Evolutionary conservation across 2,113 vertebrate species (phyloP).

Genomic region (Chelonoidis abingdonii): DNA sequence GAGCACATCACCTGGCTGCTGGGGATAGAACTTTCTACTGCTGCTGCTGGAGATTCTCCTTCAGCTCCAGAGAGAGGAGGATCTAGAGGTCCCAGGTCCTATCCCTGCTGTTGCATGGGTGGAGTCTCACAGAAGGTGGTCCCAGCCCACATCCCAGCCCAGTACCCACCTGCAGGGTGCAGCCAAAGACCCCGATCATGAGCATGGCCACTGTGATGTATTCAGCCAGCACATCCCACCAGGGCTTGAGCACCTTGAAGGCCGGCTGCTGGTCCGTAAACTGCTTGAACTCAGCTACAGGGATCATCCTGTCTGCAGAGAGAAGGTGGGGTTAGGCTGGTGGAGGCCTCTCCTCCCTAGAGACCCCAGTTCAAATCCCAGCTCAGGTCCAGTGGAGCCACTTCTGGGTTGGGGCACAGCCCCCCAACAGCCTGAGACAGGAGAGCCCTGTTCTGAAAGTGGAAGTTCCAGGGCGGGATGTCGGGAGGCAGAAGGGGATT

Average conservation of each 20-base stretch:
- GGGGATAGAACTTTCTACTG: not conserved
- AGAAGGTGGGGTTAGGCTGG: not conserved
- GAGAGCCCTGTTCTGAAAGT: not conserved
- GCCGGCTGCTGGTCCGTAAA: constrained; percentile 85
- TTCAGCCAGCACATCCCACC: constrained; percentile 94
- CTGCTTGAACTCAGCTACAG: constrained; percentile 88
- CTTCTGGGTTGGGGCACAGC: not conserved
- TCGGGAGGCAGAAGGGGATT: not conserved
- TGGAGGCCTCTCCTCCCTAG: not conserved
- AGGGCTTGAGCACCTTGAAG: constrained; percentile 90
- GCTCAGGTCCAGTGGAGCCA: not conserved
- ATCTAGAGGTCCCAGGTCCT: not conserved
- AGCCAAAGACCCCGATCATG: constrained; percentile 93
- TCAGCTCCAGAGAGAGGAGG: not conserved
- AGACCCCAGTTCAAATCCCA: not conserved
- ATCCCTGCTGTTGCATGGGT: not conserved
- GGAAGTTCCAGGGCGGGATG: not conserved
- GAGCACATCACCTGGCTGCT: not conserved
- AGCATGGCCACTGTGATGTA: constrained; percentile 91
- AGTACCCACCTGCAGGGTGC: constrained; percentile 87
- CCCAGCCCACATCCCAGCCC: not conserved
- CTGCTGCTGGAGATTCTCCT: not conserved
- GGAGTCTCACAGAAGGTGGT: not conserved
- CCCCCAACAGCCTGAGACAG: not conserved
- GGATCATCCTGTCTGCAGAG: constrained; percentile 84